A percentile compares a stretch with the other conserved stretches of the same genome.
These are phyloP conservation scores for Manis javanica DNA, from an alignment of 2,797 vertebrate species.

Conservation along the genomic window DNA sequence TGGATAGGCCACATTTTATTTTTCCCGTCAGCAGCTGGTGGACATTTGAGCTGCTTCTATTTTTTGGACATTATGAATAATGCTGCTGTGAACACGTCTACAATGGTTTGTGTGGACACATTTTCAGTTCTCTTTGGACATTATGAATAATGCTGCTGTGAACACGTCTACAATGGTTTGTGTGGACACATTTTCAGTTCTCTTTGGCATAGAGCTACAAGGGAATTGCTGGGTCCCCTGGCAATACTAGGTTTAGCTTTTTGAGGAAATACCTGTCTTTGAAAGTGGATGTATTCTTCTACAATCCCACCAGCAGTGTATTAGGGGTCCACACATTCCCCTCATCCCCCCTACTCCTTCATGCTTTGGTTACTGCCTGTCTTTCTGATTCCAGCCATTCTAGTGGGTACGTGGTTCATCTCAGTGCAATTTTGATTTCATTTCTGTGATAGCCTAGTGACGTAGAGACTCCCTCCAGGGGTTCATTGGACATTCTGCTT, in stretches of 20 bases:
- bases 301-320: not conserved
- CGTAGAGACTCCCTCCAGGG: not conserved
- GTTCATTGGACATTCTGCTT: not conserved
- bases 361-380: not conserved
- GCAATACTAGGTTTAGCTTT: not conserved
- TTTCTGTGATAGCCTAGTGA: not conserved
- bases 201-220: not conserved
- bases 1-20: not conserved
- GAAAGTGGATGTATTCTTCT: not conserved
- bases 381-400: not conserved
- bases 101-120: too few relatives aligned
- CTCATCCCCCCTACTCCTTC: not conserved
- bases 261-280: not conserved
- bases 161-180: too few relatives aligned
- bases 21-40: not conserved
- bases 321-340: too few relatives aligned
- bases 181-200: not conserved
- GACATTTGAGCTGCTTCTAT: too few relatives aligned
- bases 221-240: too few relatives aligned
- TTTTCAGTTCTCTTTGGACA: not conserved
- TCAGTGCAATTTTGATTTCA: not conserved
- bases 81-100: not conserved
- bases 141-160: not conserved
- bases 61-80: not conserved
- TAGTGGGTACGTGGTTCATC: accelerated